phyloP scores from a whole-genome alignment of 2,113 vertebrate species.

The Empidonax alnorum region DNA sequence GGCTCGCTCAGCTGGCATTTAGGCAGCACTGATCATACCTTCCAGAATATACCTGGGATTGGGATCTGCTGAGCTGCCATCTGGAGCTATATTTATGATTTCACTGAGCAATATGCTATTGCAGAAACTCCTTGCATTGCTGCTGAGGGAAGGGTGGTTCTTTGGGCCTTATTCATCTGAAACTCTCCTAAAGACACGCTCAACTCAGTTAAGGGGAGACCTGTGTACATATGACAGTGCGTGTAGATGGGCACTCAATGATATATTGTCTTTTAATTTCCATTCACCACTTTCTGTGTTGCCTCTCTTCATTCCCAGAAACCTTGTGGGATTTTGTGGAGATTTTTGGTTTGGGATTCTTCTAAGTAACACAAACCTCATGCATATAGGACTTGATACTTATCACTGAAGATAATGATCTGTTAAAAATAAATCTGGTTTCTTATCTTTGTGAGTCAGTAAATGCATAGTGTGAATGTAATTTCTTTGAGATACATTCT shows the following conservation, averaged over 20 bases:
- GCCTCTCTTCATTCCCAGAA: not conserved
- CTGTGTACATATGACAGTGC: not conserved
- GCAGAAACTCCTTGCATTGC: not conserved
- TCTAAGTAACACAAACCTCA: not conserved
- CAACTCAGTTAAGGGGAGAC: not conserved
- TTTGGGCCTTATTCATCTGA: not conserved
- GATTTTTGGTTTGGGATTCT: not conserved
- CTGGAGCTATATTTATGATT: conserved; percentile 20
- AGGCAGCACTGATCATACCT: not conserved
- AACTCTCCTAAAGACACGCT: not conserved
- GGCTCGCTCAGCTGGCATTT: not conserved
- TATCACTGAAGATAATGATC: not conserved
- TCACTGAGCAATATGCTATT: not conserved
- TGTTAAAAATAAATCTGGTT: not conserved
- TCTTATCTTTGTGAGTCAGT: not conserved
- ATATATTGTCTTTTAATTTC: not conserved
- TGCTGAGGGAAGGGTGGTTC: not conserved
- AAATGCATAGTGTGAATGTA: not conserved
- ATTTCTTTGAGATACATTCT: not conserved
- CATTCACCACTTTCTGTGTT: not conserved
- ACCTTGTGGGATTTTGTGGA: not conserved
- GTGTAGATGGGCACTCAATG: accelerated
- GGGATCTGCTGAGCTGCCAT: not conserved
- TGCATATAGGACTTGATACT: not conserved
- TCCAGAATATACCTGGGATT: not conserved